A percentile compares a stretch with the other conserved stretches of the same genome.
These are phyloP conservation scores for Nomada goodeniana DNA, from an alignment of 2,888 invertebrate species.

Conservation along the genomic window DNA sequence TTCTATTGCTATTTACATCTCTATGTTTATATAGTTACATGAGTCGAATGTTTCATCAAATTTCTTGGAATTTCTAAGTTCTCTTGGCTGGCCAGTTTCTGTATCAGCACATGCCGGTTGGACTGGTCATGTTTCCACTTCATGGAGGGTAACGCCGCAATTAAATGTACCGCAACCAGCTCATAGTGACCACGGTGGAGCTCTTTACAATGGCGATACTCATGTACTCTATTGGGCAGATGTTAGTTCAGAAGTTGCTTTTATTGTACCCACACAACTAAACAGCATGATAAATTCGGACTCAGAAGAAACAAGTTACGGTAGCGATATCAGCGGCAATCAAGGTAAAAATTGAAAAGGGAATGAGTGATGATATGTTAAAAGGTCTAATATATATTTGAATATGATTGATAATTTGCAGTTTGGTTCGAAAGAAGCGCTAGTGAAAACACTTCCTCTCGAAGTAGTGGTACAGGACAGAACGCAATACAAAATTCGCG, in stretches of 20 bases:
- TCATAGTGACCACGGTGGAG: slow-evolving; percentile 86
- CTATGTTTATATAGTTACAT: slow-evolving; percentile 74
- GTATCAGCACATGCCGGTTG: slow-evolving; percentile 96
- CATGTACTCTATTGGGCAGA: slow-evolving; percentile 98
- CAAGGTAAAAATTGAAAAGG: slow-evolving; percentile 70
- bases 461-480: slow-evolving; percentile 67
- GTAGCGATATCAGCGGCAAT: slow-evolving; percentile 76
- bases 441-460: slow-evolving; percentile 83
- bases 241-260: slow-evolving; percentile 96
- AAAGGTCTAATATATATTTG: neutral
- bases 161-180: slow-evolving; percentile 70
- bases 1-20: slow-evolving; percentile 8
- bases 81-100: slow-evolving; percentile 95
- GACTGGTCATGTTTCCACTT: slow-evolving; percentile 96
- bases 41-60: slow-evolving; percentile 84
- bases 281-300: slow-evolving; percentile 70
- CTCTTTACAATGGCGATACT: slow-evolving; percentile 92
- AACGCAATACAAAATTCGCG: slow-evolving; percentile 86
- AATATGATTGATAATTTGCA: slow-evolving; percentile 51
- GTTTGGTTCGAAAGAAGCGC: slow-evolving; percentile 87
- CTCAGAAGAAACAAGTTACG: slow-evolving; percentile 78
- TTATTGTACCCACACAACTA: slow-evolving; percentile 92
- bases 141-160: slow-evolving; percentile 88
- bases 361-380: neutral
- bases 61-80: slow-evolving; percentile 86